Evolutionary conservation across 2,888 invertebrate genomes (phyloP).

Genomic region (Cantharis flavilabris): DNA sequence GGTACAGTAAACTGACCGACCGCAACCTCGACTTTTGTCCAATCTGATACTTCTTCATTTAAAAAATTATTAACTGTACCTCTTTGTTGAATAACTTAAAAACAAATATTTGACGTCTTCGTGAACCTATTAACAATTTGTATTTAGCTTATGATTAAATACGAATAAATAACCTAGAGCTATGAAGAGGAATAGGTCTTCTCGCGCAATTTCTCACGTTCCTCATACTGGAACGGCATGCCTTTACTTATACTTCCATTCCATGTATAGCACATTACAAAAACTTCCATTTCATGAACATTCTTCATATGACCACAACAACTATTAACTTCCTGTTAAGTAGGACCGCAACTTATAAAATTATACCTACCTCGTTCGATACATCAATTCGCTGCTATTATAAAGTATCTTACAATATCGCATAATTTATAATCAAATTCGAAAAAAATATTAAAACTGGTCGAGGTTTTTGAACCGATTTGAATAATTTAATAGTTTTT

Average conservation of each 20-base stretch:
- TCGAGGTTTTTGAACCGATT: neutral
- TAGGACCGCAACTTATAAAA: slow-evolving; percentile 7
- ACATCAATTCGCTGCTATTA: neutral
- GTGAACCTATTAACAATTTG: slow-evolving; percentile 6
- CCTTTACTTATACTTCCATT: slow-evolving; percentile 26
- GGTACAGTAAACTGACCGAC: slow-evolving; percentile 30
- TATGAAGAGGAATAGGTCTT: neutral
- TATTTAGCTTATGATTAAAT: slow-evolving; percentile 19
- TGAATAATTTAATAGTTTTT: neutral
- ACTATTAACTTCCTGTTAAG: slow-evolving; percentile 15
- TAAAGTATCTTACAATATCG: neutral
- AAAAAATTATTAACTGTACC: slow-evolving; percentile 23
- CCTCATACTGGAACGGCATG: slow-evolving; percentile 29
- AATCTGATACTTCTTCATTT: slow-evolving; percentile 17
- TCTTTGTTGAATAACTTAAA: slow-evolving; percentile 11
- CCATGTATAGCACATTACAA: slow-evolving; percentile 31
- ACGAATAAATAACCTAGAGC: neutral
- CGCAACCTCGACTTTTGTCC: slow-evolving; percentile 28
- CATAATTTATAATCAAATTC: neutral
- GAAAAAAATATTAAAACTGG: neutral
- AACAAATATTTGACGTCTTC: slow-evolving; percentile 14
- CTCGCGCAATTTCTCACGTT: slow-evolving; percentile 30
- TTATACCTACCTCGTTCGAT: neutral
- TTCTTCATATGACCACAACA: slow-evolving; percentile 5
- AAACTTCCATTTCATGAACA: slow-evolving; percentile 26